phyloP scores from a whole-genome alignment of 2,888 invertebrate genomes.

The Meteorus cinctellus region DNA sequence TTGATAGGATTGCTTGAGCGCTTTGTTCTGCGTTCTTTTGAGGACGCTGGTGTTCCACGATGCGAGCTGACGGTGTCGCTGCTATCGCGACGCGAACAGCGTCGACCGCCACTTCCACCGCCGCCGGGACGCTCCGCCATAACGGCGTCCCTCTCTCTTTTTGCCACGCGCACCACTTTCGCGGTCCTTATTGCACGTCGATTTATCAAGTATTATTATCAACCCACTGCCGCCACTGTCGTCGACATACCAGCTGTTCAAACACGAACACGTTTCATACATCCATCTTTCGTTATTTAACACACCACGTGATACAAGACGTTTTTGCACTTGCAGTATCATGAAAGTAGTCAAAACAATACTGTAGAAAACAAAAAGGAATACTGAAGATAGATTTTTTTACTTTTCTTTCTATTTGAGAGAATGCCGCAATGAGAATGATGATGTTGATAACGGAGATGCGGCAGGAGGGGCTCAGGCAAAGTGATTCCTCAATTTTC shows the following conservation, averaged over 20 bases:
- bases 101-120: slow-evolving; percentile 55
- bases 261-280: slow-evolving; percentile 21
- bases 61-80: slow-evolving; percentile 68
- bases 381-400: not conserved
- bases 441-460: not conserved
- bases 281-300: slow-evolving; percentile 1
- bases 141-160: slow-evolving; percentile 64
- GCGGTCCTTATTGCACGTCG: slow-evolving; percentile 47
- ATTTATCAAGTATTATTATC: slow-evolving; percentile 33
- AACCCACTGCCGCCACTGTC: slow-evolving; percentile 15
- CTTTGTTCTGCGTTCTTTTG: slow-evolving; percentile 78
- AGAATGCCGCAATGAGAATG: not conserved
- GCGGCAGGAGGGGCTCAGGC: slow-evolving; percentile 17
- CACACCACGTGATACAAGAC: not conserved
- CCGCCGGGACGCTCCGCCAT: slow-evolving; percentile 70
- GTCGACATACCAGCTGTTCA: slow-evolving; percentile 20
- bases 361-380: not conserved
- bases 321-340: not conserved
- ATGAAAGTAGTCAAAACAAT: not conserved
- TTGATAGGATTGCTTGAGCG: slow-evolving; percentile 78
- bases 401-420: not conserved
- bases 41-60: slow-evolving; percentile 57
- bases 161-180: slow-evolving; percentile 72
- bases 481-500: slow-evolving; percentile 41
- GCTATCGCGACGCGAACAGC: slow-evolving; percentile 70